Evolutionary conservation across 2,888 invertebrate species (phyloP).

Genomic region (Caenorhabditis plicata): DNA sequence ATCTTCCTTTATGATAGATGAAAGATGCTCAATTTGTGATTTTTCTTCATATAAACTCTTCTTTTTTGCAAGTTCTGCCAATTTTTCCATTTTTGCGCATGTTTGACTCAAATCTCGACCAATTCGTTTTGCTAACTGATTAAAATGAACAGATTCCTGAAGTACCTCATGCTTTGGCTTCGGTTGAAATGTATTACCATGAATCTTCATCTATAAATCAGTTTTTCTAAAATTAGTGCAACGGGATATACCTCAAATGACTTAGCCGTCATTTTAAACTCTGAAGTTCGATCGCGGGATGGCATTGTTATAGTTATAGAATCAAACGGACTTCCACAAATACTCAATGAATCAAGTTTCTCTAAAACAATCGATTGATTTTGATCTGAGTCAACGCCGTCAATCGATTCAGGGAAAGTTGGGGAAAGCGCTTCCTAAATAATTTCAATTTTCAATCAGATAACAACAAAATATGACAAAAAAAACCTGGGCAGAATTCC

Average conservation of each 20-base stretch:
- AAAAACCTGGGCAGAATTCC: slow-evolving; percentile 61
- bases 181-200: slow-evolving; percentile 32
- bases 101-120: slow-evolving; percentile 93
- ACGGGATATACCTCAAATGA: slow-evolving; percentile 51
- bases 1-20: slow-evolving; percentile 91
- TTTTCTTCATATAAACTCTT: slow-evolving; percentile 95
- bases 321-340: slow-evolving; percentile 40
- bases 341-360: slow-evolving; percentile 25
- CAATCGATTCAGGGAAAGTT: slow-evolving; percentile 18
- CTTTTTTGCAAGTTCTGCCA: slow-evolving; percentile 87
- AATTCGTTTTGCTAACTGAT: slow-evolving; percentile 72
- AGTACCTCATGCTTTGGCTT: slow-evolving; percentile 47
- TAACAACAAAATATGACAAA: slow-evolving; percentile 11
- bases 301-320: slow-evolving; percentile 56
- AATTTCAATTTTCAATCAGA: slow-evolving; percentile 11
- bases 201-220: slow-evolving; percentile 55
- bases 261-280: slow-evolving; percentile 62
- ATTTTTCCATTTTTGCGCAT: slow-evolving; percentile 91
- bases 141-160: slow-evolving; percentile 60
- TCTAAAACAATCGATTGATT: slow-evolving; percentile 9
- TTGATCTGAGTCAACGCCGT: slow-evolving; percentile 5
- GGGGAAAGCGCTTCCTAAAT: slow-evolving; percentile 46
- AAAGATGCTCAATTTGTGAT: slow-evolving; percentile 94
- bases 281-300: slow-evolving; percentile 61
- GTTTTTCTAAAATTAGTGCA: not conserved